Conservation (phyloP, 2,113 vertebrate species). For the Sander vitreus region DNA sequence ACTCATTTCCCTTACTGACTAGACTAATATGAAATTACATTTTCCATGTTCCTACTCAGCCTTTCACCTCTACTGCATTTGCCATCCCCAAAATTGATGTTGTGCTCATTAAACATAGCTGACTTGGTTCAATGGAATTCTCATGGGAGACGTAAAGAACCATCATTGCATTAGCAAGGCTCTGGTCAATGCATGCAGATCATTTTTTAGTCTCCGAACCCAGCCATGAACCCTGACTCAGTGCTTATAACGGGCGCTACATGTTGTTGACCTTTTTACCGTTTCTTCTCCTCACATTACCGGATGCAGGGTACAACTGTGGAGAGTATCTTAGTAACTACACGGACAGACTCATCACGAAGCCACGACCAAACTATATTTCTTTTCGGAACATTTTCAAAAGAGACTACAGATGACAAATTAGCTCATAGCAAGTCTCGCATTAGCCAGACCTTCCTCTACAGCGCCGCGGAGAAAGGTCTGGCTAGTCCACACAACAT, state of each 20-base stretch:
- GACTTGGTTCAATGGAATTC: conserved; percentile 17
- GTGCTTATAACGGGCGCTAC: not conserved
- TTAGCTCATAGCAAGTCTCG: too few species aligned
- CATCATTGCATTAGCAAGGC: conserved; percentile 47
- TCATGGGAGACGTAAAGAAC: conserved; percentile 45
- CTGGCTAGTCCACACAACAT: too few species aligned
- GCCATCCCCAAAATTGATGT: conserved; percentile 29
- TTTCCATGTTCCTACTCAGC: conserved; percentile 22
- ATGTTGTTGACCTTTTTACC: conserved; percentile 5
- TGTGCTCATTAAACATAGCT: conserved; percentile 51
- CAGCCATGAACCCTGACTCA: conserved; percentile 18
- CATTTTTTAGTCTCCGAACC: conserved; percentile 32
- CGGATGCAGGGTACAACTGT: too few species aligned
- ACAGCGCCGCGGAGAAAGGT: too few species aligned
- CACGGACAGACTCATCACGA: too few species aligned
- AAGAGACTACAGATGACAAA: too few species aligned
- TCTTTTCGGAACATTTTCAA: too few species aligned
- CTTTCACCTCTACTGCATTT: conserved; percentile 19
- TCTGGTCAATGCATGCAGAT: conserved; percentile 19
- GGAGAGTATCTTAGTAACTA: too few species aligned
- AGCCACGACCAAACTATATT: too few species aligned
- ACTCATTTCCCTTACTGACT: conserved; percentile 1
- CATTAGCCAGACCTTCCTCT: too few species aligned
- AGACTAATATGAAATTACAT: conserved; percentile 25
- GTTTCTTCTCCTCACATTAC: too few species aligned